Conservation (phyloP, 2,113 vertebrate genomes). For the Laticauda colubrina region DNA sequence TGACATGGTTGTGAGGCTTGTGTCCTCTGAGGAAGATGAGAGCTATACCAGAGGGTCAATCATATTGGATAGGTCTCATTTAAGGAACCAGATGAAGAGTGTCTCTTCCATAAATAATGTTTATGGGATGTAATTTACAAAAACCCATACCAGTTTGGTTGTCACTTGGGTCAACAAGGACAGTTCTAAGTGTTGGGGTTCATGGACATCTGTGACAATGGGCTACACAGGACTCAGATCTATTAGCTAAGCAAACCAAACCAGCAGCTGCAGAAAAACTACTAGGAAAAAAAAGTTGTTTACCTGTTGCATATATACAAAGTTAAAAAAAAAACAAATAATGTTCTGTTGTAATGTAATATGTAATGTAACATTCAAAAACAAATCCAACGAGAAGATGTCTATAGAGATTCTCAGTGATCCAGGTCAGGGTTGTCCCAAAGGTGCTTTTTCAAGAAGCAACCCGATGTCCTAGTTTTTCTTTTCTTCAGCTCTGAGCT, state of each 20-base stretch:
- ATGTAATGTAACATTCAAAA: neutral
- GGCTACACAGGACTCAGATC: neutral
- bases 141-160: neutral
- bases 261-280: neutral
- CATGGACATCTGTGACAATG: neutral
- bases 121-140: neutral
- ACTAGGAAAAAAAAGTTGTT: neutral
- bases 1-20: neutral
- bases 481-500: too few relatives aligned
- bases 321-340: neutral
- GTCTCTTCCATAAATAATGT: neutral
- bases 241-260: neutral
- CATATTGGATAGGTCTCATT: neutral
- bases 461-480: too few relatives aligned
- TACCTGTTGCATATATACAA: neutral
- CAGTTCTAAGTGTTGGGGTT: neutral
- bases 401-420: too few relatives aligned
- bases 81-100: neutral
- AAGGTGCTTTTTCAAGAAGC: too few relatives aligned
- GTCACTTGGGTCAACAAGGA: neutral
- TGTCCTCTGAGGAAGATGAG: neutral
- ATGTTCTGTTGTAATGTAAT: neutral
- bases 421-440: too few relatives aligned
- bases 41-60: neutral
- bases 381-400: neutral